Evolutionary conservation across 2,113 vertebrate species (phyloP), one percentile per base, ranked within the genome.

Genomic region (Heterochromis multidens): DNA sequence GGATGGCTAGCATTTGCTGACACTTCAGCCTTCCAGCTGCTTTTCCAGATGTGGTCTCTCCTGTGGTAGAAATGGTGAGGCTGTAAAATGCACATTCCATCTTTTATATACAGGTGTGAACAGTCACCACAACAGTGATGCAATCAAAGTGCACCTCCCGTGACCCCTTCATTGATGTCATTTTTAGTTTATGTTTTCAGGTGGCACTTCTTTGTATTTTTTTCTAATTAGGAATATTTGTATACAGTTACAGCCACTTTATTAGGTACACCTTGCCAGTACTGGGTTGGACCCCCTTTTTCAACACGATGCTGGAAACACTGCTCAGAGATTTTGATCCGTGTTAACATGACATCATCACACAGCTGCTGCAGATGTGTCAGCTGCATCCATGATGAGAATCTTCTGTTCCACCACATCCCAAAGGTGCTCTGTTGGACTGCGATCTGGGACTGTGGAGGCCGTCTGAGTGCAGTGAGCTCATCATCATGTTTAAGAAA

Each of bases 291-390:
- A n/a, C n/a, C n/a, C n/a, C n/a, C n/a, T n/a, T n/a, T n/a, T n/a
- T n/a, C n/a, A n/a, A n/a, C n/a, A n/a, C n/a, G n/a, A n/a, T 65
- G 35, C 35, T 16, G 21, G 12, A 65, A 40, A 65, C 62, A 65
- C 16, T 65, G 37, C 33, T 65, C 62, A 0, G 61, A 0, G 1
- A 0, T 61, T 33, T 11, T 33, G 0, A 8, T 37, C 12, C 62
- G 23, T 0, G 62, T 23, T 65, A 35, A 65, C 62, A 65, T 65
- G 62, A 40, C 35, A 9, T 65, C 35, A 40, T 65, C 62, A 40
- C 12, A 23, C 61, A 14, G 61, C n/a, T n/a, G n/a, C n/a, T n/a
- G n/a, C n/a, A n/a, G n/a, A n/a, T n/a, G n/a, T n/a, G n/a, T n/a
- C n/a, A n/a, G n/a, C n/a, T n/a, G n/a, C 61, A 65, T 37, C 35